A percentile compares a stretch with the other conserved stretches of the same genome.
Conservation (phyloP, 30 jellyfish, hydroid and myxozoan genomes). For the Pseudorhiza aurosa region DNA sequence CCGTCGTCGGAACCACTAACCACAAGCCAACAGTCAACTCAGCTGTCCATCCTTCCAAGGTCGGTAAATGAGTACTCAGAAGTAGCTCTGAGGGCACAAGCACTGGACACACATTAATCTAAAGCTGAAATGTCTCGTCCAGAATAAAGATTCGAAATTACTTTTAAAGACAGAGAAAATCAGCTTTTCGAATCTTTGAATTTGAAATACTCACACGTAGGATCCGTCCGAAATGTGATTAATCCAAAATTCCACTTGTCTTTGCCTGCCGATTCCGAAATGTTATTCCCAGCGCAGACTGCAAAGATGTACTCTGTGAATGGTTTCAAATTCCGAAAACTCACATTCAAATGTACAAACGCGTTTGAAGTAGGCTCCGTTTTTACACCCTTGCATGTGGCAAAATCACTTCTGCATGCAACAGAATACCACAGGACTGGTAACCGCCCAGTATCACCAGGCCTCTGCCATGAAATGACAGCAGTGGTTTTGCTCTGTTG, state of each 20-base stretch:
- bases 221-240: neutral
- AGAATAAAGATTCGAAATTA: no score
- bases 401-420: neutral
- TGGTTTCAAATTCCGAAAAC: constrained; percentile 8
- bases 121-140: no score
- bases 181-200: no score
- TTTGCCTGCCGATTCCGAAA: constrained; percentile 12
- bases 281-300: constrained; percentile 10
- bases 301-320: constrained; percentile 4
- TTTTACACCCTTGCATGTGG: neutral
- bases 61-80: no score
- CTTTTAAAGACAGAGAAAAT: no score
- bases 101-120: no score
- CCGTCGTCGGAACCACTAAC: no score
- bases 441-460: constrained; percentile 5
- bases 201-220: neutral
- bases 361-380: neutral
- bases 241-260: neutral
- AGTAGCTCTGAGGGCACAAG: no score
- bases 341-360: neutral
- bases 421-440: constrained; percentile 13
- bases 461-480: constrained; percentile 31
- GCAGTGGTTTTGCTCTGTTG: constrained; percentile 23
- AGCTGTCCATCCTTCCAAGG: no score
- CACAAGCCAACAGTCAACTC: no score